Percentiles rank a stretch among this genome's conserved stretches.
Evolutionary conservation across 2,113 vertebrate species (phyloP).

Genomic region (Channa maculata): DNA sequence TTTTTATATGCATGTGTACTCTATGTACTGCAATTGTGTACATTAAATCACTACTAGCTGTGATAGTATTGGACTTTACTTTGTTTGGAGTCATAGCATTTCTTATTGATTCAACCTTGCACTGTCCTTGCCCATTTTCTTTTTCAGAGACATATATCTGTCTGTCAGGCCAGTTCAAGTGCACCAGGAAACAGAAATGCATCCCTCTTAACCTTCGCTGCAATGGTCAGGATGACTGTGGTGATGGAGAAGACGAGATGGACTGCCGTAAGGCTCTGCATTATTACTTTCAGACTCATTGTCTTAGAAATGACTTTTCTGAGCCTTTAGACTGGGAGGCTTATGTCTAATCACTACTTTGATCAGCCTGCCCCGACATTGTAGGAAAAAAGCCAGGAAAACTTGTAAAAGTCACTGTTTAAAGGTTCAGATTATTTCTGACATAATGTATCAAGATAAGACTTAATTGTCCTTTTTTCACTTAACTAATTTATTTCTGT

Average conservation of each 20-base stretch:
- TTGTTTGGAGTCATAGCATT: background rate
- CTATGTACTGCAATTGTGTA: background rate
- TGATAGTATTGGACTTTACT: background rate
- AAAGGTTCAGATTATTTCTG: background rate
- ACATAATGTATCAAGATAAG: slow-evolving; percentile 4
- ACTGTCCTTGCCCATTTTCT: background rate
- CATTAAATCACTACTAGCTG: background rate
- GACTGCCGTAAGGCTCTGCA: slow-evolving; percentile 92
- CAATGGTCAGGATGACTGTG: slow-evolving; percentile 97
- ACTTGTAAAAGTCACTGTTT: background rate
- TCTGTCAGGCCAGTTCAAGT: slow-evolving; percentile 97
- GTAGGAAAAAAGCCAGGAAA: background rate
- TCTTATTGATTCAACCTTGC: background rate
- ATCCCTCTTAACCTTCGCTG: slow-evolving; percentile 96
- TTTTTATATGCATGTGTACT: too few species aligned
- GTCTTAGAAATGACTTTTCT: slow-evolving; percentile 23
- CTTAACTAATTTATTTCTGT: slow-evolving; percentile 5
- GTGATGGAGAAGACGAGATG: slow-evolving; percentile 95
- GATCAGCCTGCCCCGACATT: background rate
- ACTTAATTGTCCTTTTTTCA: background rate
- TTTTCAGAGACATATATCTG: slow-evolving; percentile 94
- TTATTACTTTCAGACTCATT: slow-evolving; percentile 6
- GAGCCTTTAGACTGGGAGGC: background rate
- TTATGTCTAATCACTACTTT: background rate
- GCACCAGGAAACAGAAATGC: slow-evolving; percentile 94